Percentiles rank a stretch among this genome's conserved stretches.
Evolutionary conservation across 2,888 invertebrate genomes (phyloP).

Genomic region (Graphium colonna): DNA sequence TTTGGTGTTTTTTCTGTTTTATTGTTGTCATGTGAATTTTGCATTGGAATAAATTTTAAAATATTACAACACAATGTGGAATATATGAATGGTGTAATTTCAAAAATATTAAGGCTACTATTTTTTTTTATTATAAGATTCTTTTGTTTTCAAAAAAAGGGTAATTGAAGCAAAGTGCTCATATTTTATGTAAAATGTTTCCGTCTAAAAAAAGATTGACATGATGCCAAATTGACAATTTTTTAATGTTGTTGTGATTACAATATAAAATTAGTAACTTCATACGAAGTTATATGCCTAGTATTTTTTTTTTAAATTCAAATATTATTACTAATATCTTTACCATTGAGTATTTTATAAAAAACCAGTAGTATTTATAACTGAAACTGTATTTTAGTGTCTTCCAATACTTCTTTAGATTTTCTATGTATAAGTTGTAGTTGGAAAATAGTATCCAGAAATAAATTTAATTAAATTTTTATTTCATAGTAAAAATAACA

Average conservation of each 20-base stretch:
- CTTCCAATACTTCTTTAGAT: not conserved
- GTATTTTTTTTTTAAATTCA: not conserved
- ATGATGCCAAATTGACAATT: not conserved
- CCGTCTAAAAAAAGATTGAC: too few species aligned
- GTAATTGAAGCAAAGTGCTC: too few species aligned
- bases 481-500: not conserved
- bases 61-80: not conserved
- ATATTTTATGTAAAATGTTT: too few species aligned
- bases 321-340: not conserved
- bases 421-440: not conserved
- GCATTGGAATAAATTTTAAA: not conserved
- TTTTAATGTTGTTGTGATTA: not conserved
- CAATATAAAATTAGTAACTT: not conserved
- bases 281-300: not conserved
- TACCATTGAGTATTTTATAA: not conserved
- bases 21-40: not conserved
- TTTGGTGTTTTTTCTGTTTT: not conserved
- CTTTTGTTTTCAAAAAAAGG: too few species aligned
- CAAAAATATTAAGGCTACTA: too few species aligned
- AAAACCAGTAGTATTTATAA: not conserved
- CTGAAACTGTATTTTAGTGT: not conserved
- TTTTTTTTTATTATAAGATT: too few species aligned
- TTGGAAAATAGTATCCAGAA: not conserved
- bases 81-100: too few species aligned
- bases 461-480: not conserved